Evolutionary conservation across 1,140 invertebrate genomes (phyloP).

Genomic region (Macrocentrus cingulum): DNA sequence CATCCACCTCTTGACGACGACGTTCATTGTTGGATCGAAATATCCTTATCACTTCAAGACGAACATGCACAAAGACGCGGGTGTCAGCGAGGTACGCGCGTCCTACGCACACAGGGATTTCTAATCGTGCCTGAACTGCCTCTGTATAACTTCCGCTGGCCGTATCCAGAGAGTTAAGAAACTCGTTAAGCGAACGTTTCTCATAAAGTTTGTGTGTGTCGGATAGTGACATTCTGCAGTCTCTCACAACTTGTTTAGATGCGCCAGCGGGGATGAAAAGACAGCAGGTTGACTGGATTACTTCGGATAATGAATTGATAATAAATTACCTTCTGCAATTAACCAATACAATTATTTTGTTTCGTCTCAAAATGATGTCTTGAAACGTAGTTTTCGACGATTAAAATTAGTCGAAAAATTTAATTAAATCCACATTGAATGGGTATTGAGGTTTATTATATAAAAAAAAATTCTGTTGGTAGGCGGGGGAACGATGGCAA

Average conservation of each 20-base stretch:
- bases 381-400: no score
- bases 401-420: no score
- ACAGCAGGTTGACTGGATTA: no score
- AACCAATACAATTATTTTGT: no score
- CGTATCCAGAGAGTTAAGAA: neutral
- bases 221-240: neutral
- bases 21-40: neutral
- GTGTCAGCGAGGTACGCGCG: neutral
- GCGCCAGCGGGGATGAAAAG: no score
- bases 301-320: no score
- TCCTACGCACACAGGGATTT: conserved; percentile 4
- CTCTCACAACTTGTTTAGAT: neutral
- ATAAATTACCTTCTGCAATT: no score
- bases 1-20: neutral
- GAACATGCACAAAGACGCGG: neutral
- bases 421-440: no score
- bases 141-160: neutral
- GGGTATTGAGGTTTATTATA: no score
- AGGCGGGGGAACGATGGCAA: conserved; percentile 62
- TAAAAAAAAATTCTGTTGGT: conserved; percentile 22
- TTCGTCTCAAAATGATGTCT: no score
- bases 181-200: conserved; percentile 4
- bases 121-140: conserved; percentile 5
- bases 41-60: neutral
- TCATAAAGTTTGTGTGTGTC: neutral